Conservation (phyloP, 2,113 vertebrate species). For the Rutilus rutilus region DNA sequence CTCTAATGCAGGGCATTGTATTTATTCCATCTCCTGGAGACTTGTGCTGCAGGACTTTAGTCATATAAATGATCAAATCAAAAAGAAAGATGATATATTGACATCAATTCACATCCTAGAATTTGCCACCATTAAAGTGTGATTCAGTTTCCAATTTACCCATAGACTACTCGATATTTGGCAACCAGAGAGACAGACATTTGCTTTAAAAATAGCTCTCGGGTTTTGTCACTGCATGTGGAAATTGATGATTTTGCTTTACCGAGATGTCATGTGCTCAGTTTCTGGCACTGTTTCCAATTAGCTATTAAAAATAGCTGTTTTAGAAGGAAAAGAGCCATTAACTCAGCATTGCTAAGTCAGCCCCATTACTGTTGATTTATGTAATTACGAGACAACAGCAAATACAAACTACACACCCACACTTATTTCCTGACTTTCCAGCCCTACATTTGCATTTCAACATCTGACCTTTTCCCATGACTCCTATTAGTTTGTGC, state of each 20-base stretch:
- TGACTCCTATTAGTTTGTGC: conserved; percentile 22
- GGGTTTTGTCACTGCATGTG: conserved; percentile 1
- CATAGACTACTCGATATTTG: conserved; percentile 18
- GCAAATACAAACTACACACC: background rate
- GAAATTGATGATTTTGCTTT: conserved; percentile 6
- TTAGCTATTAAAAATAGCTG: background rate
- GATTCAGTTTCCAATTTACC: conserved; percentile 28
- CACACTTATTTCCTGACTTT: background rate
- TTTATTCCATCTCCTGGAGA: conserved; percentile 37
- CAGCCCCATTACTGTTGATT: background rate
- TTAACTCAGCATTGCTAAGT: background rate
- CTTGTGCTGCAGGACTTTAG: conserved; percentile 2
- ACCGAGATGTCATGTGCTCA: conserved; percentile 4
- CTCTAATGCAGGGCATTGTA: conserved; percentile 14
- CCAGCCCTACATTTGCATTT: background rate
- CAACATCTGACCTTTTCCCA: background rate
- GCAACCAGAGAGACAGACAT: background rate
- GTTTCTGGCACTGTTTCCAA: conserved; percentile 9
- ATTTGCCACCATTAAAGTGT: conserved; percentile 37
- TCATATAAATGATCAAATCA: background rate
- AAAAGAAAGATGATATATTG: background rate
- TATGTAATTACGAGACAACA: background rate
- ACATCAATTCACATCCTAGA: conserved; percentile 10
- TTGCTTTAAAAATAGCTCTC: conserved; percentile 19
- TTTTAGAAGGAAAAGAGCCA: conserved; percentile 7